Conservation (phyloP, 2,888 invertebrate species). For the Philereme vetulata region DNA sequence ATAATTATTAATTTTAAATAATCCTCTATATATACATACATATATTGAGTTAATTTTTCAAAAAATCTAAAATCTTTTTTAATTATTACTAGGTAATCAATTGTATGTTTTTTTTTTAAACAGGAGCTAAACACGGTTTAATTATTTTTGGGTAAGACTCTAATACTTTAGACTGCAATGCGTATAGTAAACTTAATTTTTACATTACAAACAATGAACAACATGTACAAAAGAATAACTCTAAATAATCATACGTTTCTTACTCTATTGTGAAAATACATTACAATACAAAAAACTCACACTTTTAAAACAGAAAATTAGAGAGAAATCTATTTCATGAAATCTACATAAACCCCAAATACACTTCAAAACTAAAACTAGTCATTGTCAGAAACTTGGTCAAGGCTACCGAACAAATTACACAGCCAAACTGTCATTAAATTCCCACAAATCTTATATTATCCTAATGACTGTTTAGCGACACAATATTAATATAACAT, state of each 20-base stretch:
- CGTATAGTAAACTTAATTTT: background rate
- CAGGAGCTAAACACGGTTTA: too few relatives aligned
- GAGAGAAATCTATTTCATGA: background rate
- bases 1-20: background rate
- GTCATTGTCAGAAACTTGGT: slow-evolving; percentile 25
- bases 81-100: background rate
- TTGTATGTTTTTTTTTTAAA: too few relatives aligned
- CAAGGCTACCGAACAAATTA: slow-evolving; percentile 30
- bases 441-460: slow-evolving; percentile 23
- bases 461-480: slow-evolving; percentile 15
- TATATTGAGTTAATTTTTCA: too few relatives aligned
- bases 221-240: background rate
- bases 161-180: background rate
- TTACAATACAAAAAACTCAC: background rate
- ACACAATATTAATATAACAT: background rate
- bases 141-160: too few relatives aligned
- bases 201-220: too few relatives aligned
- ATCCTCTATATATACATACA: too few relatives aligned
- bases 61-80: too few relatives aligned
- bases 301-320: background rate
- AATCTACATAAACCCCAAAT: background rate
- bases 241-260: too few relatives aligned
- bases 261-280: too few relatives aligned
- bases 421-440: slow-evolving; percentile 28
- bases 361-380: slow-evolving; percentile 15